Percentiles rank a stretch among this genome's conserved stretches.
phyloP scores from a whole-genome alignment of 1,140 invertebrate species.

The Papilio xuthus region DNA sequence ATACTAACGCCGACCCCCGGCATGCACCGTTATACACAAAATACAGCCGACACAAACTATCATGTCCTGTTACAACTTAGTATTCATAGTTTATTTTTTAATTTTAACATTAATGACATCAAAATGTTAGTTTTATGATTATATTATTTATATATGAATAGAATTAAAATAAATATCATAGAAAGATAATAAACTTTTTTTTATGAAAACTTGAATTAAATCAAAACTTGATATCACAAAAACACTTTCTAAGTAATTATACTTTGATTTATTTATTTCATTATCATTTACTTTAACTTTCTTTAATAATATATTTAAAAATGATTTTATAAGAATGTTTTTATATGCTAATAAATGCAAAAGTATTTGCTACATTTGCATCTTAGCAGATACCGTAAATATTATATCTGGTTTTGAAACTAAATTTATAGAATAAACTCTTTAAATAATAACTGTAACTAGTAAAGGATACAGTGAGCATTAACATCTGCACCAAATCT shows the following conservation, averaged over 20 bases:
- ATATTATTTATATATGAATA: too few relatives aligned
- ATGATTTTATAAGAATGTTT: neutral
- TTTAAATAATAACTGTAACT: neutral
- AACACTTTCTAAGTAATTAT: constrained; percentile 5
- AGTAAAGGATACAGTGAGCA: neutral
- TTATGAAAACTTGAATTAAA: neutral
- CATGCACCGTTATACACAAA: neutral
- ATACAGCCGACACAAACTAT: neutral
- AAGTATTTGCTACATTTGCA: neutral
- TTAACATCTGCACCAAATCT: neutral
- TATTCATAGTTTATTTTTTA: too few relatives aligned
- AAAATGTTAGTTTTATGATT: too few relatives aligned
- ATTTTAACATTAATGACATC: too few relatives aligned
- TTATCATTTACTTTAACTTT: neutral
- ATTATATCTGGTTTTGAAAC: neutral
- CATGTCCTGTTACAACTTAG: neutral
- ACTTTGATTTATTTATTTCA: neutral
- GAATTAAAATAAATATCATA: neutral
- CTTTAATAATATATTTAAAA: constrained; percentile 1
- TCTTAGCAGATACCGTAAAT: neutral
- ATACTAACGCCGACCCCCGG: constrained; percentile 22
- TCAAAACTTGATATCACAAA: neutral
- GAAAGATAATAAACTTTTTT: neutral
- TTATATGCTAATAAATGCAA: neutral
- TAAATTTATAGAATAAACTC: neutral